phyloP scores from a whole-genome alignment of 2,113 vertebrate species.

The Ailuropoda melanoleuca region DNA sequence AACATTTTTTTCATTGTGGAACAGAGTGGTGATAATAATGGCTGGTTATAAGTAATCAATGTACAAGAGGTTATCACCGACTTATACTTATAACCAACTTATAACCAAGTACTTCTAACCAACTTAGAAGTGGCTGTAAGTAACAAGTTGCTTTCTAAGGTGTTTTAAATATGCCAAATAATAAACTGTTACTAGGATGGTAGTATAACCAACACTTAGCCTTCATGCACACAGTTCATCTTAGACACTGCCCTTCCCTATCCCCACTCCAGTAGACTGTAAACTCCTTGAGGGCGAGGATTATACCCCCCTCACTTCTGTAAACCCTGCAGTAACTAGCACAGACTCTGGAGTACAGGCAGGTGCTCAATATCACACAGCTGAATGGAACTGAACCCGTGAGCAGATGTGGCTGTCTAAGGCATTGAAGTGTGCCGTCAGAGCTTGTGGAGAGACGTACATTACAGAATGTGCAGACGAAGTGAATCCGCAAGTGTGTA shows the following conservation, averaged over 20 bases:
- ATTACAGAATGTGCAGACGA: conserved; percentile 25
- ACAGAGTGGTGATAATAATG: not conserved
- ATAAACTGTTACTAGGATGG: not conserved
- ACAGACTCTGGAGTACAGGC: not conserved
- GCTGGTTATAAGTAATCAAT: not conserved
- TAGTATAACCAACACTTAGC: conserved; percentile 21
- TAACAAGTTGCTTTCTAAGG: conserved; percentile 16
- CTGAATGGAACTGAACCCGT: not conserved
- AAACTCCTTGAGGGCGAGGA: not conserved
- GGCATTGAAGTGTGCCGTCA: not conserved
- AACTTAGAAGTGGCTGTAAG: not conserved
- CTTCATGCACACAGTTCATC: not conserved
- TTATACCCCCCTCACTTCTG: not conserved
- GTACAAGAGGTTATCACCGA: too few species aligned
- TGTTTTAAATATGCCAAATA: conserved; percentile 32
- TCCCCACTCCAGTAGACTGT: not conserved
- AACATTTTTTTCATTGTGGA: not conserved
- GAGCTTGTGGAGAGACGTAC: conserved; percentile 1
- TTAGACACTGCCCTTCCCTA: not conserved
- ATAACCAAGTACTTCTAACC: not conserved
- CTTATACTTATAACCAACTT: not conserved
- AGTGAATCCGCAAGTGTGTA: conserved; percentile 45
- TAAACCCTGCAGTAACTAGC: not conserved
- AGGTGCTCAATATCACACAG: not conserved
- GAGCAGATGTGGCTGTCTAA: not conserved